Evolutionary conservation across 92 coral and sea anemone genomes (phyloP).

Genomic region (Heteractis magnifica): DNA sequence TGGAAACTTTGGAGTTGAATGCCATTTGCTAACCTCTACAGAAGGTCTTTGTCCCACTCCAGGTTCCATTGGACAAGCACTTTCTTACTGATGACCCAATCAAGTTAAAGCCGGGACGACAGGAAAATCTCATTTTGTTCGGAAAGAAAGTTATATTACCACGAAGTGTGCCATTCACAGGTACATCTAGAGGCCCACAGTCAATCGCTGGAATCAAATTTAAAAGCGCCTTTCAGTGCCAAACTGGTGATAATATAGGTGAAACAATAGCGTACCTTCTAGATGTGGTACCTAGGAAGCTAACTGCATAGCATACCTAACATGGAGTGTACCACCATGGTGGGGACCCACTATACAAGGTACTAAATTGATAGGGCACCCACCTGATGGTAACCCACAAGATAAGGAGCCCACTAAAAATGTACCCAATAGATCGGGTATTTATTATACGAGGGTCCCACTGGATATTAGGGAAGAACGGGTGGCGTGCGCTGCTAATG

Average conservation of each 20-base stretch:
- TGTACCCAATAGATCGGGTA: background rate
- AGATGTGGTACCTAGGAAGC: background rate
- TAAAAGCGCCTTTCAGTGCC: background rate
- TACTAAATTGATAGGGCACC: background rate
- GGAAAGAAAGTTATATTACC: slow-evolving; percentile 58
- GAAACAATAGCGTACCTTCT: background rate
- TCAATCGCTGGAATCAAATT: slow-evolving; percentile 47
- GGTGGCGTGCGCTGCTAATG: too few species aligned
- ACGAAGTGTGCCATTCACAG: slow-evolving; percentile 45
- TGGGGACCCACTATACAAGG: background rate
- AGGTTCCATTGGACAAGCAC: slow-evolving; percentile 53
- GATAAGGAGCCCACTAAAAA: background rate
- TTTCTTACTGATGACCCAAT: slow-evolving; percentile 37
- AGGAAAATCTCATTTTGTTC: slow-evolving; percentile 40
- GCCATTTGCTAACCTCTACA: slow-evolving; percentile 27
- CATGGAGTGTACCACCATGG: background rate
- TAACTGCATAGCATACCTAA: background rate
- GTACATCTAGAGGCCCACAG: slow-evolving; percentile 51
- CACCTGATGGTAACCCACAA: background rate
- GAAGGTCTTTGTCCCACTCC: slow-evolving; percentile 44
- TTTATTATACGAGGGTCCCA: too few species aligned
- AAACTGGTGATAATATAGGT: background rate
- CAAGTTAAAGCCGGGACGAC: slow-evolving; percentile 56
- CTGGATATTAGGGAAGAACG: too few species aligned
- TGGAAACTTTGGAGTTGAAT: too few species aligned